Base-by-base conservation (phyloP, 2,113 vertebrate species). In the Crocuta crocuta region DNA sequence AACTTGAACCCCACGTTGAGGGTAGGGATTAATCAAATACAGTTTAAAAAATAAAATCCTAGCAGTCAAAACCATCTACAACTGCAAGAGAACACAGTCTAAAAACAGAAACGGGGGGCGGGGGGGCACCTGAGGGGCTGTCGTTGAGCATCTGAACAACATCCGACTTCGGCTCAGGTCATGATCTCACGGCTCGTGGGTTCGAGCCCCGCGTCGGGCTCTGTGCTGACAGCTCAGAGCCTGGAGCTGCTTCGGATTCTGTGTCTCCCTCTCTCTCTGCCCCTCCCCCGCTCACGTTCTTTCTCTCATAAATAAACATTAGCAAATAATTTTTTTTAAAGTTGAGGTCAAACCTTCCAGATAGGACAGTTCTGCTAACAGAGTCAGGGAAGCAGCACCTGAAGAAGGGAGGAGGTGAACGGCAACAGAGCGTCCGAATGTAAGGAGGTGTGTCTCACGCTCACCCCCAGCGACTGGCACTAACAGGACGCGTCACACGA, bases 391-490 rank as follows among this genome's bases (percentile, higher is more conserved):
- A 48, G 28, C 17, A 3, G 1, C 1, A 5, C 55, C 4, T 2
- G 26, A 24, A 12, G n/a, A 24, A 50, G 35, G 0, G 7, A 28
- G 19, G 65, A 24, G 31, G 43, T n/a, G 26, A 23, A 10, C 9
- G 28, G 26, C 2, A 23, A 53, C 17, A 0, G 9, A 19, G 43
- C 24, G 7, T 3, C 33, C 4, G 81, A 58, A 21, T 0, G 12
- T 0, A 1, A 5, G 35, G 58, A 19, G 1, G 3, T 2, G 10
- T 11, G 45, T 71, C 50, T 55, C 35, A 21, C 28, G 11, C 16
- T 9, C 2, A 0, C 2, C 33, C 33, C 45, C 0, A 4, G 9
- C 8, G 0, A 2, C 2, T 0, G 1, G 17, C 76, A 4, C 4
- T 1, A 1, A 4, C 16, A 3, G 11, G 61, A 7, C 4, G 19